Evolutionary conservation across 2,888 invertebrate species (phyloP).

Genomic region (Campoletis raptor): DNA sequence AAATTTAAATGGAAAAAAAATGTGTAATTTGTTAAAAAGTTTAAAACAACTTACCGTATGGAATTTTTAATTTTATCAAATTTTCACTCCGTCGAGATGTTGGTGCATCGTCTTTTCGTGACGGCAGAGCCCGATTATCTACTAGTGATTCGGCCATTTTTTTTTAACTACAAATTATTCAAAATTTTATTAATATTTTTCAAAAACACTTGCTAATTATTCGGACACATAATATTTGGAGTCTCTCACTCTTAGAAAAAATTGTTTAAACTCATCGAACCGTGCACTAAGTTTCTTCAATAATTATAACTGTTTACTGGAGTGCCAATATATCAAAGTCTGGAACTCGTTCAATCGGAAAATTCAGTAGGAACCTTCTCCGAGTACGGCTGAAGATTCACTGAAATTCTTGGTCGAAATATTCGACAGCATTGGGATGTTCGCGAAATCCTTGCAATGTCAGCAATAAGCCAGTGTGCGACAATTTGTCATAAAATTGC

Average conservation of each 20-base stretch:
- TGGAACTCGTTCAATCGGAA: background rate
- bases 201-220: background rate
- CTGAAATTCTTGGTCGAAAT: slow-evolving; percentile 46
- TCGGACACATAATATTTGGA: background rate
- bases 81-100: slow-evolving; percentile 37
- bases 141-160: slow-evolving; percentile 59
- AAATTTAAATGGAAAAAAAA: background rate
- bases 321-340: background rate
- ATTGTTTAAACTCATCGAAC: slow-evolving; percentile 2
- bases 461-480: slow-evolving; percentile 39
- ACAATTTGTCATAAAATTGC: slow-evolving; percentile 22
- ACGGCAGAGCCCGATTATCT: slow-evolving; percentile 45
- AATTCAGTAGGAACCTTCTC: slow-evolving; percentile 40
- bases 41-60: slow-evolving; percentile 43
- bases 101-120: slow-evolving; percentile 63
- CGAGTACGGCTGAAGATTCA: slow-evolving; percentile 30
- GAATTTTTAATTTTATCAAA: background rate
- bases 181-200: background rate
- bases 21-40: background rate
- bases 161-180: background rate
- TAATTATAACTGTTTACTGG: slow-evolving; percentile 19
- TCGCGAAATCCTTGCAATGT: slow-evolving; percentile 42
- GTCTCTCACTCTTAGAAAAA: slow-evolving; percentile 19
- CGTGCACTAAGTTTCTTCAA: background rate
- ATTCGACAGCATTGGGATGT: background rate